These are phyloP conservation scores for Pseudomyrmex dendroicus DNA, from an alignment of 1,140 invertebrate species.

Conservation along the genomic window DNA sequence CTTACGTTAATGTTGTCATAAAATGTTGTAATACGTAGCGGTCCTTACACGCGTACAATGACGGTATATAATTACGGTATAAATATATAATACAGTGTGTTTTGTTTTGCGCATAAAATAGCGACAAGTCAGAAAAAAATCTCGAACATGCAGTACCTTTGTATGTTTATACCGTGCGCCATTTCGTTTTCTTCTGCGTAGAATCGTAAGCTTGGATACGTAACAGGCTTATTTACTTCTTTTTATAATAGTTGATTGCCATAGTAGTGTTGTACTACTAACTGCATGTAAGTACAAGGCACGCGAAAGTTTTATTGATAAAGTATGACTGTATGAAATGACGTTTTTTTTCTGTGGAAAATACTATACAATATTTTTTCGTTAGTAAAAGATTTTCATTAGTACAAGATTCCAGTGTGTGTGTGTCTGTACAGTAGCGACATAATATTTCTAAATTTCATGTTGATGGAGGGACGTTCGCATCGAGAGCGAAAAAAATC, in stretches of 20 bases:
- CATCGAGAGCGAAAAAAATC: too few relatives aligned
- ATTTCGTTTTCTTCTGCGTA: conserved; percentile 41
- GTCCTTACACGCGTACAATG: conserved; percentile 40
- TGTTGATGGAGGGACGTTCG: too few relatives aligned
- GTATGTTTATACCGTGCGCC: too few relatives aligned
- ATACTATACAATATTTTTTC: conserved; percentile 57
- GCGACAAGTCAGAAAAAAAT: too few relatives aligned
- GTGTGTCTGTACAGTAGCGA: conserved; percentile 35
- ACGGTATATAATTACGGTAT: too few relatives aligned
- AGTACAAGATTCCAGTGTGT: conserved; percentile 37
- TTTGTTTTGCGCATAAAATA: too few relatives aligned
- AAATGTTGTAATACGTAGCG: conserved; percentile 31
- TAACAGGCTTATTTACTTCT: conserved; percentile 66
- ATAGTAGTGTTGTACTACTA: conserved; percentile 69
- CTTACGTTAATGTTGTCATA: conserved; percentile 33
- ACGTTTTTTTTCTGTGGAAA: not conserved
- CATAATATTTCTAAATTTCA: conserved; percentile 35
- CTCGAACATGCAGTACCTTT: too few relatives aligned
- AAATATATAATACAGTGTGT: too few relatives aligned
- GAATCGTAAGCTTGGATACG: conserved; percentile 57
- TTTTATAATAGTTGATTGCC: conserved; percentile 70
- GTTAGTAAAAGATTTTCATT: conserved; percentile 55
- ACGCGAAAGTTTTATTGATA: conserved; percentile 63
- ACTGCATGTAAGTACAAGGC: conserved; percentile 74
- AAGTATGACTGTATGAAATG: conserved; percentile 61